Evolutionary conservation across 2,113 vertebrate genomes (phyloP).

Genomic region (Cisticola juncidis): DNA sequence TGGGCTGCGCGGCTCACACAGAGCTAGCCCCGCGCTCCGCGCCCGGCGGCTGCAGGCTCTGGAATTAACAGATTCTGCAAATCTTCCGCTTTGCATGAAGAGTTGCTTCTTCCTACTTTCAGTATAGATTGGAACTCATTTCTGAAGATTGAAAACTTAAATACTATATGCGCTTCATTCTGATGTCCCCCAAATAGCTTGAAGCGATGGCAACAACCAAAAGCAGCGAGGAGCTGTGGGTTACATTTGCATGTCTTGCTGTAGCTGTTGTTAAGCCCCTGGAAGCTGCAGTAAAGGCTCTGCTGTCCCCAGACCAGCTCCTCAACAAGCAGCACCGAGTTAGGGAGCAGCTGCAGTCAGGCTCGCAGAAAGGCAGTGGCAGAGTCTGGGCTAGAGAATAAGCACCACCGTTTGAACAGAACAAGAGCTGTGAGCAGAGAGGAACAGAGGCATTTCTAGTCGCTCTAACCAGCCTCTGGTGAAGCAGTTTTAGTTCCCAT

Average conservation of each 20-base stretch:
- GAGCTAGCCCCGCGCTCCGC: neutral
- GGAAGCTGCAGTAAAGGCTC: neutral
- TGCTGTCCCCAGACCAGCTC: neutral
- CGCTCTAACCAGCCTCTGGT: neutral
- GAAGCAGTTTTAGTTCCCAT: neutral
- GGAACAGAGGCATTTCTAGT: neutral
- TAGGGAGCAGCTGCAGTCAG: neutral
- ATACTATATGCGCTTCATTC: neutral
- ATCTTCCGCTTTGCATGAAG: neutral
- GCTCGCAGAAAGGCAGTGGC: neutral
- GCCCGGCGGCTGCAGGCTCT: neutral
- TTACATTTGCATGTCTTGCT: neutral
- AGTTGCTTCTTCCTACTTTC: neutral
- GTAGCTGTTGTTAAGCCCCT: neutral
- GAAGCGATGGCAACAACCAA: neutral
- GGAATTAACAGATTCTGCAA: neutral
- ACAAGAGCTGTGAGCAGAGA: neutral
- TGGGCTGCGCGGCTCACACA: neutral
- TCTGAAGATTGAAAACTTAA: neutral
- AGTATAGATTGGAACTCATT: neutral
- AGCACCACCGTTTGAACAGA: neutral
- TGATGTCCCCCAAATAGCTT: neutral
- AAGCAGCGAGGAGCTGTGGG: neutral
- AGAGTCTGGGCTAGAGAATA: neutral
- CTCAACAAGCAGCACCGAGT: neutral